phyloP scores from a whole-genome alignment of 1,140 invertebrate species.

The Littorina saxatilis region DNA sequence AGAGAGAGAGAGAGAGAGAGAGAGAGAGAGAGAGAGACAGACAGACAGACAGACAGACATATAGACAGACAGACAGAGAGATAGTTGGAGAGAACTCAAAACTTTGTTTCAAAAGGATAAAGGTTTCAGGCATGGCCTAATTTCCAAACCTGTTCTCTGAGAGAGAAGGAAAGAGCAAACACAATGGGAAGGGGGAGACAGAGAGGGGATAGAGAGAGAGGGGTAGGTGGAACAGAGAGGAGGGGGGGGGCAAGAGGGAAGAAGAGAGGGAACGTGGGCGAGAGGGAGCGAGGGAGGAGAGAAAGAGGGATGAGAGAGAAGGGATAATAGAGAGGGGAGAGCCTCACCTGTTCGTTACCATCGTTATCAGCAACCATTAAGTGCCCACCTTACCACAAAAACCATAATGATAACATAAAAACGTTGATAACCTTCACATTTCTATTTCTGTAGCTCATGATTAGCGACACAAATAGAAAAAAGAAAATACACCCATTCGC shows the following conservation, averaged over 20 bases:
- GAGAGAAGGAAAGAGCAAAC: conserved; percentile 21
- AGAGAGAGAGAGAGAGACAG: conserved; percentile 12
- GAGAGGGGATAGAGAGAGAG: neutral
- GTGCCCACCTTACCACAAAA: no score
- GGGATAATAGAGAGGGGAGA: no score
- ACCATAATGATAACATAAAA: no score
- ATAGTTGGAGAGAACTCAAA: neutral
- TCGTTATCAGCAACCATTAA: no score
- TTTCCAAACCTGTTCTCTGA: no score
- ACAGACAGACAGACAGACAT: neutral
- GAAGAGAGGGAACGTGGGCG: neutral
- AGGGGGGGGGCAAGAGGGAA: neutral
- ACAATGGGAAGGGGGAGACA: neutral
- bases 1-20: conserved; percentile 11
- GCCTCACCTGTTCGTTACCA: no score
- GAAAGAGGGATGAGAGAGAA: neutral
- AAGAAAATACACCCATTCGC: no score
- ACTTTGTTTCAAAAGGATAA: no score
- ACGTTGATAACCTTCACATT: no score
- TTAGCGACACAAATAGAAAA: no score
- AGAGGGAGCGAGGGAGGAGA: neutral
- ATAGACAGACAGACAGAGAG: conserved; percentile 3
- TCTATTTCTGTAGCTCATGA: no score
- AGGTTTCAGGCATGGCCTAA: no score
- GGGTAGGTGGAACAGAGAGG: conserved; percentile 1